Conservation (phyloP, 2,888 invertebrate genomes). For the Oscheius onirici region DNA sequence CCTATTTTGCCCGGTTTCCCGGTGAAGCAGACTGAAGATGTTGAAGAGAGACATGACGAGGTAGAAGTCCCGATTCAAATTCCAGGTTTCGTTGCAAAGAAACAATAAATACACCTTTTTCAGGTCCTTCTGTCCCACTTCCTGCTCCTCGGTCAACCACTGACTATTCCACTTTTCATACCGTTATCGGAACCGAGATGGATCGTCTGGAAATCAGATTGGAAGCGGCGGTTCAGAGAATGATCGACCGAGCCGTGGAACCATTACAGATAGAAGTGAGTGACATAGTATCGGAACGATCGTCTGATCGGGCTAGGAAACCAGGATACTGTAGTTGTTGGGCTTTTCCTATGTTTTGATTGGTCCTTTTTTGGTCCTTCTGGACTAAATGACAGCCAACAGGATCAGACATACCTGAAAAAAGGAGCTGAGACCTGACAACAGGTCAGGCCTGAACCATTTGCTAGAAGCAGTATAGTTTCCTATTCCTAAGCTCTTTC, state of each 20-base stretch:
- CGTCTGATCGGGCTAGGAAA: neutral
- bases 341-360: no score
- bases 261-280: slow-evolving; percentile 10
- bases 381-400: no score
- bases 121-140: slow-evolving; percentile 1
- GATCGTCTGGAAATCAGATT: slow-evolving; percentile 47
- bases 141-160: neutral
- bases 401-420: no score
- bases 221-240: slow-evolving; percentile 29
- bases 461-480: no score
- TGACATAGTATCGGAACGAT: no score
- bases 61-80: neutral
- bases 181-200: slow-evolving; percentile 47
- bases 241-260: slow-evolving; percentile 30
- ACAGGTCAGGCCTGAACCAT: no score
- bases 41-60: neutral
- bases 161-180: slow-evolving; percentile 39
- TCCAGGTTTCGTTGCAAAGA: no score
- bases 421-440: no score
- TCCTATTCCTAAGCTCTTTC: no score
- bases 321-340: no score
- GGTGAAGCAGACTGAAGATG: neutral
- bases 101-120: neutral
- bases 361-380: no score
- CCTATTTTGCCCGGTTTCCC: neutral